Percentiles rank a stretch among this genome's conserved stretches.
phyloP scores from a whole-genome alignment of 1,140 invertebrate genomes.

The Ceratina japonica region DNA sequence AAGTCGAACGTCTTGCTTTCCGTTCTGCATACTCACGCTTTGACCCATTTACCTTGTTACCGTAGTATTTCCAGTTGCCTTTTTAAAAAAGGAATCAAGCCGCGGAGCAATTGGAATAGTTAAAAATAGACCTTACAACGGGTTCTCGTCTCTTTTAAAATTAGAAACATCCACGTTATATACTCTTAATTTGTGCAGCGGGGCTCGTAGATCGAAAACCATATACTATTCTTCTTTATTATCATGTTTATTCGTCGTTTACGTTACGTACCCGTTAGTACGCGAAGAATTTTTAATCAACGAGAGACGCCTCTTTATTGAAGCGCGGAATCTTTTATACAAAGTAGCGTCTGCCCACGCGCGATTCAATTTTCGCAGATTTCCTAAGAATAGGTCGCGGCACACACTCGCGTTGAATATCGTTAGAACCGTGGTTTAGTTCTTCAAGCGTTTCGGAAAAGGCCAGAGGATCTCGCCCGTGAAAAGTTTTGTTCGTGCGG shows the following conservation, averaged over 20 bases:
- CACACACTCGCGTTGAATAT: slow-evolving; percentile 57
- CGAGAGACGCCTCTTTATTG: slow-evolving; percentile 15
- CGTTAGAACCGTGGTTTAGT: slow-evolving; percentile 59
- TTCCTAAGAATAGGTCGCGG: slow-evolving; percentile 66
- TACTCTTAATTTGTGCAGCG: no score
- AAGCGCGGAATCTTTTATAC: background rate
- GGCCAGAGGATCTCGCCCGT: slow-evolving; percentile 8
- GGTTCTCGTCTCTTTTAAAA: no score
- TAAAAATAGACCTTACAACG: no score
- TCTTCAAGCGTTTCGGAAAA: slow-evolving; percentile 59
- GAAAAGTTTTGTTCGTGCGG: background rate
- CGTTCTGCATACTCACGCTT: slow-evolving; percentile 8
- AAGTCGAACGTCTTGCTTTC: background rate
- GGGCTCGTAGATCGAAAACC: background rate
- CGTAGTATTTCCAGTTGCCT: background rate
- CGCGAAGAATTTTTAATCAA: slow-evolving; percentile 3
- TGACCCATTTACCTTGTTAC: slow-evolving; percentile 23
- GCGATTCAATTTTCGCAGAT: slow-evolving; percentile 56
- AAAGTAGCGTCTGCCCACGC: slow-evolving; percentile 33
- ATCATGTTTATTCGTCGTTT: background rate
- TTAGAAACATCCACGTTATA: no score
- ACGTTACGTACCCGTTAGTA: background rate
- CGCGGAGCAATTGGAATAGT: no score
- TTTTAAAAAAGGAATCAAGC: no score
- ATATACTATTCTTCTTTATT: background rate